Evolutionary conservation across 2,888 invertebrate species (phyloP), one percentile per base, ranked within the genome.

Genomic region (Nemapogon koenigi): DNA sequence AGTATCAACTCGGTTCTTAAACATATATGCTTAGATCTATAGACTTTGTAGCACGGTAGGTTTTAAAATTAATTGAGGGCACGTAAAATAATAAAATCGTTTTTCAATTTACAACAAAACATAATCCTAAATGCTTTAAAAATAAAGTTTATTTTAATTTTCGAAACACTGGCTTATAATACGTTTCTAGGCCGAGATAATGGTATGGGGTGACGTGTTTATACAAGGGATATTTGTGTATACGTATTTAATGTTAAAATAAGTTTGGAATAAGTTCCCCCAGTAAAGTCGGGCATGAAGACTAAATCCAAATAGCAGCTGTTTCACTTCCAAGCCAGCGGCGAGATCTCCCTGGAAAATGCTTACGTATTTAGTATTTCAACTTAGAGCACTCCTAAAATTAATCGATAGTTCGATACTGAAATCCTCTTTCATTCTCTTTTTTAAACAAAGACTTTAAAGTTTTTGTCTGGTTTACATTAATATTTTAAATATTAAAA

Each of bases 221-320:
- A 69, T 61, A 60, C 62, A 71, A 66, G 68, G 70, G 71, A 71
- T 73, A 72, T 71, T 64, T 70, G 55, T 65, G 59, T 61, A 58
- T 66, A 71, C 73, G 67, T 72, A 72, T 73, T 73, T 69, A 72
- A 70, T 73, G 73, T 73, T 76, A 68, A 70, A 76, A 70, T 75
- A 75, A 73, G 72, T 70, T 71, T 11, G 39, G 33, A 39, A 39
- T 33, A 33, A 39, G 39, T 39, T 68, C 59, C 69, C n/a, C 63
- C 59, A 69, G 68, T 65, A 63, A 75, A 73, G 72, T 76, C 72
- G 73, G 71, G 73, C 71, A 68, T 65, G 65, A 68, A 72, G 59
- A 58, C 60, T 71, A 71, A 75, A 68, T 69, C 67, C 63, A 64
- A 69, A 70, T 62, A 62, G 71, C 73, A 75, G 75, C 72, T 75